Conservation (phyloP, 2,113 vertebrate genomes). For the Emydocephalus ijimae region DNA sequence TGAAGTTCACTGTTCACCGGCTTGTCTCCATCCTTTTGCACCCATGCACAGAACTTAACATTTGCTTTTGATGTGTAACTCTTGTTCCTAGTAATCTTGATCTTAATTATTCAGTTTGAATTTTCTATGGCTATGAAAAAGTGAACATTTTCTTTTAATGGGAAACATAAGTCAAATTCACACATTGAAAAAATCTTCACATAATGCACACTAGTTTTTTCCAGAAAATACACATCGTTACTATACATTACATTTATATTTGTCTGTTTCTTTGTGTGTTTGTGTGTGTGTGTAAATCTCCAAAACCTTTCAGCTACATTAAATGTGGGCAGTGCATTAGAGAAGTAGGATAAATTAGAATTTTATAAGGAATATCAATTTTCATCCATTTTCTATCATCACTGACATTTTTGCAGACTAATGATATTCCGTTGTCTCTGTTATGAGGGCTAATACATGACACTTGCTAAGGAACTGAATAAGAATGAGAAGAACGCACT, state of each 20-base stretch:
- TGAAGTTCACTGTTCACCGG: too few species aligned
- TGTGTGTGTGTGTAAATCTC: not conserved
- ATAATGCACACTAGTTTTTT: not conserved
- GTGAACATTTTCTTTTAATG: not conserved
- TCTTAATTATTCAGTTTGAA: not conserved
- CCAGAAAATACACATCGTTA: not conserved
- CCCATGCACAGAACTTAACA: too few species aligned
- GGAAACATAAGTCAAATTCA: not conserved
- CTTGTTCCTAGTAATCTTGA: not conserved
- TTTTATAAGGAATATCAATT: constrained; percentile 5
- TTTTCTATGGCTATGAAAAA: not conserved
- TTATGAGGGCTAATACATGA: not conserved
- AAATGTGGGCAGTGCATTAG: not conserved
- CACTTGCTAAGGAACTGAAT: constrained; percentile 2
- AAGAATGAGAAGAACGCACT: not conserved
- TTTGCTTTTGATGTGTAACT: not conserved
- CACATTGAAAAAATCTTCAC: not conserved
- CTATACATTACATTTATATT: not conserved
- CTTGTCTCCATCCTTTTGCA: too few species aligned
- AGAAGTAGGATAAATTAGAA: not conserved
- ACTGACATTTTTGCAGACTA: not conserved
- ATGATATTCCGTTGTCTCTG: not conserved
- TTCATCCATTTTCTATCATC: constrained; percentile 10
- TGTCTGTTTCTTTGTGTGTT: not conserved
- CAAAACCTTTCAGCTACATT: not conserved